Evolutionary conservation across 2,113 vertebrate genomes (phyloP).

Genomic region (Ceyx margarethae): DNA sequence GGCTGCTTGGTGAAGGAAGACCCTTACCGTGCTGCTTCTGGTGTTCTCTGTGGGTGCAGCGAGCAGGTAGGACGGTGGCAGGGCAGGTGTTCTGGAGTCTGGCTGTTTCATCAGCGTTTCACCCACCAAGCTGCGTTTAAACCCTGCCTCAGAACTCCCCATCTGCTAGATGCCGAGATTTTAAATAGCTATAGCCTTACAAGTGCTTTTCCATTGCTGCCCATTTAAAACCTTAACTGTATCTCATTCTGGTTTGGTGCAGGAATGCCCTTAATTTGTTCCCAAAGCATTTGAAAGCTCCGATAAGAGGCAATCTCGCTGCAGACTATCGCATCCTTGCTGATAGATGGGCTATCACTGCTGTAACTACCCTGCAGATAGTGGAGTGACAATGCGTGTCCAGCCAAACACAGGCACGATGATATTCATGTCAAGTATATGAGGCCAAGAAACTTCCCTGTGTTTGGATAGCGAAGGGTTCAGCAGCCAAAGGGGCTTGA

Average conservation of each 20-base stretch:
- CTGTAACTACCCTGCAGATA: slow-evolving; percentile 5
- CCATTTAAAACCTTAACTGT: neutral
- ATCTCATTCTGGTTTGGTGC: slow-evolving; percentile 3
- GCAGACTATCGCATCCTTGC: neutral
- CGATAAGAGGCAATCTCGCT: slow-evolving; percentile 48
- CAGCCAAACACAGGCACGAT: neutral
- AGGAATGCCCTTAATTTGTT: slow-evolving; percentile 51
- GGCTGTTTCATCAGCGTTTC: neutral
- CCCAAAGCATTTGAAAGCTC: slow-evolving; percentile 32
- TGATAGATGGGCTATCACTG: slow-evolving; percentile 25
- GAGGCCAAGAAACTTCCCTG: neutral
- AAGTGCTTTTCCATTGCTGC: neutral
- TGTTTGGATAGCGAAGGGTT: neutral
- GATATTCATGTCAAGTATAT: neutral
- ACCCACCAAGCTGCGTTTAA: neutral
- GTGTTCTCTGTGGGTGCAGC: too few species aligned
- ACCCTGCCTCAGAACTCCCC: neutral
- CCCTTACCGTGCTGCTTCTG: rapidly evolving
- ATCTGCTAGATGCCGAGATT: neutral
- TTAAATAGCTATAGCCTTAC: neutral
- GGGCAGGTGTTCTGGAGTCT: neutral
- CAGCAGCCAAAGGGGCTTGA: neutral
- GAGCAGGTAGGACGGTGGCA: neutral
- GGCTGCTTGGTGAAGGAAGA: neutral
- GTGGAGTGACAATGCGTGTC: slow-evolving; percentile 6